Evolutionary conservation across 2,113 vertebrate genomes (phyloP).

Genomic region (Sciurus niger): DNA sequence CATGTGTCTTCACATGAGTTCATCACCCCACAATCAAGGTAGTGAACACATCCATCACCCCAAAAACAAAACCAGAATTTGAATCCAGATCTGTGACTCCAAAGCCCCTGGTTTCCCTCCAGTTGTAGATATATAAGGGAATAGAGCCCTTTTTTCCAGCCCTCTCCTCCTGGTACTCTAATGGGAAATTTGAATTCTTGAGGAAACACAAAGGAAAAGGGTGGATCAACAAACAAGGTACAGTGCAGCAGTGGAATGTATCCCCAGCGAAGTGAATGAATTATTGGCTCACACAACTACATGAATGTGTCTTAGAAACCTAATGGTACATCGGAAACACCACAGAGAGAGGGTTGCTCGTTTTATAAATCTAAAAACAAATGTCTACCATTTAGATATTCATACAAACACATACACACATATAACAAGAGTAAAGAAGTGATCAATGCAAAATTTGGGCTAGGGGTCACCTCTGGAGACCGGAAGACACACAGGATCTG

Average conservation of each 20-base stretch:
- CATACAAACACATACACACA: neutral
- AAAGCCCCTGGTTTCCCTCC: neutral
- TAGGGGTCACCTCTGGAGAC: neutral
- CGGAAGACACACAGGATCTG: too few relatives aligned
- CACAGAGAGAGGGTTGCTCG: neutral
- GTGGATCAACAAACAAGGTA: neutral
- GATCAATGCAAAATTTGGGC: neutral
- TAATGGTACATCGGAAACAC: neutral
- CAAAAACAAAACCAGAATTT: neutral
- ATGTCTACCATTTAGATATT: neutral
- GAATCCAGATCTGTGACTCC: neutral
- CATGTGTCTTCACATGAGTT: neutral
- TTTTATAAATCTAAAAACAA: conserved; percentile 30
- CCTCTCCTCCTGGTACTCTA: neutral
- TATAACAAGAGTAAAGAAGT: neutral
- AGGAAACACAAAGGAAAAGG: neutral
- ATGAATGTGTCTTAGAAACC: neutral
- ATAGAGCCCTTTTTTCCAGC: neutral
- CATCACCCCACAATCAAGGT: neutral
- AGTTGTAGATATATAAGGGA: neutral
- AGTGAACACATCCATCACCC: neutral
- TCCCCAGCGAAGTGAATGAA: neutral
- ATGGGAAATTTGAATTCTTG: neutral
- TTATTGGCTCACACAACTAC: neutral
- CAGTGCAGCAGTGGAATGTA: neutral